A percentile compares a stretch with the other conserved stretches of the same genome.
Evolutionary conservation across 2,797 vertebrate genomes (phyloP).

Genomic region (Betta splendens): DNA sequence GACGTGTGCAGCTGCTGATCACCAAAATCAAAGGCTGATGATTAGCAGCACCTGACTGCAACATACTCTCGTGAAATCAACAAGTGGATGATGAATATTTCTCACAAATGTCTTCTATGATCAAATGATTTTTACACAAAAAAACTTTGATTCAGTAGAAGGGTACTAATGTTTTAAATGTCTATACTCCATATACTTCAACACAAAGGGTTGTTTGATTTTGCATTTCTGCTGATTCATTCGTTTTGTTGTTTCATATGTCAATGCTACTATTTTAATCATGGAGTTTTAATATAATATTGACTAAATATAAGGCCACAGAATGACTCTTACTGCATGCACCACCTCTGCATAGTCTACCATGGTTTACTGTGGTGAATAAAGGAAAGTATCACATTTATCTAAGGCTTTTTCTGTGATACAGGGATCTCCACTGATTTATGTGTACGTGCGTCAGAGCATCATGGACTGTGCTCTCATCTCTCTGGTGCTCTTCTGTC

Average conservation of each 20-base stretch:
- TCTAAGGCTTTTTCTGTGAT: constrained; percentile 47
- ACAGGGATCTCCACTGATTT: constrained; percentile 82
- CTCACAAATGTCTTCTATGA: no score
- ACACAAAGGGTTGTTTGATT: neutral
- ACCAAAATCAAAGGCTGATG: no score
- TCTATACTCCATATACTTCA: no score
- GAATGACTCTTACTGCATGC: neutral
- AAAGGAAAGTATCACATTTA: constrained; percentile 37
- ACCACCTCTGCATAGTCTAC: constrained; percentile 10
- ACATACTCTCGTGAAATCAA: no score
- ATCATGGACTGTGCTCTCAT: constrained; percentile 83
- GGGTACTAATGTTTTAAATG: no score
- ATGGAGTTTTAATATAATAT: constrained; percentile 26
- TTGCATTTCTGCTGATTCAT: constrained; percentile 2
- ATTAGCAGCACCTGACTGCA: no score
- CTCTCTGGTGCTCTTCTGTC: constrained; percentile 85
- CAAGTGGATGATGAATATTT: no score
- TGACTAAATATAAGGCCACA: constrained; percentile 23
- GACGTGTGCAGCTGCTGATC: no score
- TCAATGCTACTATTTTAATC: constrained; percentile 11
- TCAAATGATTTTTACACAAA: no score
- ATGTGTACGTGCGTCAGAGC: constrained; percentile 85
- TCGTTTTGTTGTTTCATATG: neutral
- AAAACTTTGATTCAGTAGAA: no score
- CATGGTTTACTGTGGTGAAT: constrained; percentile 45